Evolutionary conservation across 2,113 vertebrate genomes (phyloP).

Genomic region (Meleagris gallopavo): DNA sequence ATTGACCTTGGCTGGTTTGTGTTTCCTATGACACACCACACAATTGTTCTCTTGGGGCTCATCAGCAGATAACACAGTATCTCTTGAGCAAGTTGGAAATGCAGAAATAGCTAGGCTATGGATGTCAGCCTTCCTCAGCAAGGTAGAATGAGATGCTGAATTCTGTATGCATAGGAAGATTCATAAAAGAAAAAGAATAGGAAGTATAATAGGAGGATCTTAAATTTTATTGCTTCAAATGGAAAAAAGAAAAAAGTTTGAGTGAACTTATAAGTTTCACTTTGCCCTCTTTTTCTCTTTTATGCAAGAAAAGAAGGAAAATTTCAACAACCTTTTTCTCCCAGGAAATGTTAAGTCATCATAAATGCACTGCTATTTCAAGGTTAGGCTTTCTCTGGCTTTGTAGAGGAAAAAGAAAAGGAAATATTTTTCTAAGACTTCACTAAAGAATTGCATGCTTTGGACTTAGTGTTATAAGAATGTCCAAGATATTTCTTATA

Average conservation of each 20-base stretch:
- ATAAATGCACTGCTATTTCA: not conserved
- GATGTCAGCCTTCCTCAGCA: not conserved
- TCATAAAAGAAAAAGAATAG: not conserved
- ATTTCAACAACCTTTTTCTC: fast-evolving
- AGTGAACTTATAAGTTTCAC: not conserved
- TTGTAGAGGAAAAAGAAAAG: not conserved
- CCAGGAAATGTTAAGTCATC: not conserved
- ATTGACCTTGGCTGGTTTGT: not conserved
- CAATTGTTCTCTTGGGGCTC: not conserved
- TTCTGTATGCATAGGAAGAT: not conserved
- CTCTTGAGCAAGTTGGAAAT: not conserved
- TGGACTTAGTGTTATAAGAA: not conserved
- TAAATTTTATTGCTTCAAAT: not conserved
- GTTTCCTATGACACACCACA: not conserved
- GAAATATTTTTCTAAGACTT: not conserved
- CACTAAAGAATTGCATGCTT: not conserved
- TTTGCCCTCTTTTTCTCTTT: not conserved
- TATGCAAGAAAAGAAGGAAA: not conserved
- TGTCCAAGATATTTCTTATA: not conserved
- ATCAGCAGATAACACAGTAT: not conserved
- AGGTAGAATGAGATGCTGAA: not conserved
- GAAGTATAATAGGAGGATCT: not conserved
- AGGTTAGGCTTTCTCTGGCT: not conserved
- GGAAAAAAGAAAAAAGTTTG: not conserved
- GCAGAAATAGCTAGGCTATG: not conserved